Evolutionary conservation across 2,113 vertebrate species (phyloP).

Genomic region (Dasyprocta punctata): DNA sequence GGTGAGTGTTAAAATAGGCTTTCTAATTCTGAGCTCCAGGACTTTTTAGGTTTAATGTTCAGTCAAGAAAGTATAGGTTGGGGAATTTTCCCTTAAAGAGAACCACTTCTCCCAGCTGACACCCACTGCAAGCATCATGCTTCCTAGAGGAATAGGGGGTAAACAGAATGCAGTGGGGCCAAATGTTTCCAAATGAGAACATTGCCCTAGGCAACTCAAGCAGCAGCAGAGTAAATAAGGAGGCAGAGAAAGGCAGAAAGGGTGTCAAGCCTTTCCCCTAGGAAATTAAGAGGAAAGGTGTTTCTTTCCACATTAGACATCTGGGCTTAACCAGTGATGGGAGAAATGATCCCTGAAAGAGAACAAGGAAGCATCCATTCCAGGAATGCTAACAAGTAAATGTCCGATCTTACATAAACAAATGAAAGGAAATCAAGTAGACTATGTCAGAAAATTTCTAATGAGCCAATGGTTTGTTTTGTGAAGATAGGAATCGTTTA

Average conservation of each 20-base stretch:
- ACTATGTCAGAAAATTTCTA: background rate
- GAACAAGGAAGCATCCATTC: background rate
- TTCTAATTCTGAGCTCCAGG: background rate
- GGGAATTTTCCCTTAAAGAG: background rate
- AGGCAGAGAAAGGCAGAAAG: background rate
- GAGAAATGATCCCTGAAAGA: conserved; percentile 37
- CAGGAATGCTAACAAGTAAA: background rate
- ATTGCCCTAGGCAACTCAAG: background rate
- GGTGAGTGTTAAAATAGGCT: background rate
- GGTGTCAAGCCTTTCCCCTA: background rate
- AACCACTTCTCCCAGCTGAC: background rate
- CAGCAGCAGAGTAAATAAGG: background rate
- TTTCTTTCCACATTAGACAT: background rate
- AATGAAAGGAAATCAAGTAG: background rate
- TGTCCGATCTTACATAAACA: background rate
- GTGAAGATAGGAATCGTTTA: background rate
- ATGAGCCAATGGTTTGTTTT: background rate
- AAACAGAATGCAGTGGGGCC: background rate
- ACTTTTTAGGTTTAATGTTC: background rate
- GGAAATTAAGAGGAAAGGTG: background rate
- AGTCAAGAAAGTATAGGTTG: background rate
- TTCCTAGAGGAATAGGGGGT: background rate
- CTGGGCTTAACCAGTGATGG: background rate
- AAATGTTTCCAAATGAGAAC: background rate
- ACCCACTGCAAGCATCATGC: background rate